A percentile compares a stretch with the other conserved stretches of the same genome.
Evolutionary conservation across 2,113 vertebrate genomes (phyloP).

Genomic region (Apodemus speciosus): DNA sequence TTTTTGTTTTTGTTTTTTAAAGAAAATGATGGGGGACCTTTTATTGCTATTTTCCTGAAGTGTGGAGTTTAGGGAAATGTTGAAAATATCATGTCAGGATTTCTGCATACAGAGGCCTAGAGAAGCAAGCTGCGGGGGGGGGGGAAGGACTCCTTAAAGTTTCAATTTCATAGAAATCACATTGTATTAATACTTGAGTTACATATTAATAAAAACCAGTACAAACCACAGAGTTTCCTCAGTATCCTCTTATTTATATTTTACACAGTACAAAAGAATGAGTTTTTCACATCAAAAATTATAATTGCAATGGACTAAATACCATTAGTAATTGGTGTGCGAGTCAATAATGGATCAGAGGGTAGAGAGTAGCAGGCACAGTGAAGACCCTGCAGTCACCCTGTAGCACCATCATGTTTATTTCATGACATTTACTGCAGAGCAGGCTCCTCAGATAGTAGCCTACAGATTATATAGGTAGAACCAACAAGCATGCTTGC

Average conservation of each 20-base stretch:
- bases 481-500: neutral
- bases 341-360: neutral
- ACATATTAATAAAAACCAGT: neutral
- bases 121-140: neutral
- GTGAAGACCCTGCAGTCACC: rapidly evolving
- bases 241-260: neutral
- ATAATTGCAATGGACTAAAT: neutral
- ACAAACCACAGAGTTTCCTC: neutral
- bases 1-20: neutral
- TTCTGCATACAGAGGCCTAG: neutral
- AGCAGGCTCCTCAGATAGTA: neutral
- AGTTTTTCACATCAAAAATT: neutral
- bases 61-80: too few relatives aligned
- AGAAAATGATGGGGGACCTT: neutral
- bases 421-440: neutral
- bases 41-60: neutral
- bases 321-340: neutral
- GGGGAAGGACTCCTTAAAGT: neutral
- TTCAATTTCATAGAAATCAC: neutral
- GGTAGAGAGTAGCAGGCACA: neutral
- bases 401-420: neutral
- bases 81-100: neutral
- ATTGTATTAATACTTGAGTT: neutral
- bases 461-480: neutral
- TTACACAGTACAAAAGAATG: neutral